Evolutionary conservation across 2,888 invertebrate genomes (phyloP), one percentile per base, ranked within the genome.

Genomic region (Meteorus colon): DNA sequence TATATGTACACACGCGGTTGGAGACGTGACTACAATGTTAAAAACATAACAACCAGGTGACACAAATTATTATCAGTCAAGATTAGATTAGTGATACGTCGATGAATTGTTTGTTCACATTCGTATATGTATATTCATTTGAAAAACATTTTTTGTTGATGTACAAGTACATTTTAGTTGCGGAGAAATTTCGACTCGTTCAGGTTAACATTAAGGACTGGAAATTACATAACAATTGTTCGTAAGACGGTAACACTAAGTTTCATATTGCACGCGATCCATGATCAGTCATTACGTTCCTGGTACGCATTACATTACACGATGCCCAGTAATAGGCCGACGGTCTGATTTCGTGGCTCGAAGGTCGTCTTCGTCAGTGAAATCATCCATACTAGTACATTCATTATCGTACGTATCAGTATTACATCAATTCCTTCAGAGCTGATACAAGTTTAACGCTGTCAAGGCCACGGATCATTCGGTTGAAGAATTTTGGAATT

Each of bases 21-120:
- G 48, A 41, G 68, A 41, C 24, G 48, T 51, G 48, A 51, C 29
- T 70, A 37, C 16, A 59, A 45, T 34, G 51, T 16, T 55, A 19
- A n/a, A n/a, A 34, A 41, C n/a, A 34, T 14, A 16, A 27, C 8
- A 29, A 51, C 14, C 12, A 10, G 19, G n/a, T 45, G 24, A 14
- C 55, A 59, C 55, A 8, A 34, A 34, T 37, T 70, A 70, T 70
- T 59, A 70, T 70, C 69, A 65, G 34, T 19, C 59, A 70, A 70
- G 69, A 70, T 70, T 70, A 70, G 69, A 70, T 70, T 51, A 70
- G 59, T 24, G 29, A 24, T 31, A 6, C 16, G 34, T 34, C 5
- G 24, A 65, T 65, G 6, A 37, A 65, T 19, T 65, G 31, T 62
- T 34, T 65, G 10, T n/a, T 24, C 29, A 34, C 14, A 5, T 31